phyloP scores from a whole-genome alignment of 2,113 vertebrate species.

The Poecile atricapillus region DNA sequence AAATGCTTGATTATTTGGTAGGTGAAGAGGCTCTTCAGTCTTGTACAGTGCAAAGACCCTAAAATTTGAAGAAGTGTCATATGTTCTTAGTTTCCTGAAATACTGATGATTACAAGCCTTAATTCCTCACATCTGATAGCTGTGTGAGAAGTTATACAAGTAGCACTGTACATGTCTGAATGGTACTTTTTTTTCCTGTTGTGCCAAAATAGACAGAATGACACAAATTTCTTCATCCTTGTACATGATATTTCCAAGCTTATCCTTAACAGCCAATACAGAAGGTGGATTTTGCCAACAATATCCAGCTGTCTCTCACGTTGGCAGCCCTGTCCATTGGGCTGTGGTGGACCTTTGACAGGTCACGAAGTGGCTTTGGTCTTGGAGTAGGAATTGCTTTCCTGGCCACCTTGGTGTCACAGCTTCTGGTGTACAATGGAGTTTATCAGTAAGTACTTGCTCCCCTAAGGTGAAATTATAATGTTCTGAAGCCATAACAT shows the following conservation, averaged over 20 bases:
- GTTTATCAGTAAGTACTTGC: slow-evolving; percentile 89
- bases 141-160: neutral
- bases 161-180: neutral
- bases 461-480: neutral
- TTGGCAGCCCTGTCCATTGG: slow-evolving; percentile 94
- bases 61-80: neutral
- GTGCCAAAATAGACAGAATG: neutral
- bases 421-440: slow-evolving; percentile 92
- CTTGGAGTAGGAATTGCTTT: slow-evolving; percentile 90
- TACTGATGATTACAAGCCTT: neutral
- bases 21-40: neutral
- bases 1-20: slow-evolving; percentile 25
- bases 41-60: neutral
- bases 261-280: slow-evolving; percentile 80
- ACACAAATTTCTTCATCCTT: neutral
- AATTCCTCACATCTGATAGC: neutral
- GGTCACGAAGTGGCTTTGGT: slow-evolving; percentile 90
- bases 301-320: slow-evolving; percentile 91
- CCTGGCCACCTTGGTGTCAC: slow-evolving; percentile 87
- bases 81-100: neutral
- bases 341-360: slow-evolving; percentile 96
- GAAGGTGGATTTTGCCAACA: slow-evolving; percentile 98
- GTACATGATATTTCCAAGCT: neutral
- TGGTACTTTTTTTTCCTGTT: neutral
- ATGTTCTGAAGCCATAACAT: neutral